Base-by-base conservation (phyloP, 2,113 vertebrate genomes). In the Oreamnos americanus region DNA sequence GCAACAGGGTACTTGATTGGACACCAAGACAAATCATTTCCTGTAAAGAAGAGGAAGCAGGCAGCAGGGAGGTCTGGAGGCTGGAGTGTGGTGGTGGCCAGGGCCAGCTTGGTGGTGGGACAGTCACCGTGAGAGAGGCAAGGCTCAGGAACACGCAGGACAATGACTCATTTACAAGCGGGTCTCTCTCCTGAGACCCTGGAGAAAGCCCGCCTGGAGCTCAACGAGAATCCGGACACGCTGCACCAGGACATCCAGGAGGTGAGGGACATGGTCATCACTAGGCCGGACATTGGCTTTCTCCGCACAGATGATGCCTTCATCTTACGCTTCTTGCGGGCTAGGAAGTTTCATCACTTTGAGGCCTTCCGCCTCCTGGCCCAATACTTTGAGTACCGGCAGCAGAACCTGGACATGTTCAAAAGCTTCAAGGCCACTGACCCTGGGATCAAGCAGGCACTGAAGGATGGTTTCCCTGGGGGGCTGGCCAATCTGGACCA, bases 321-420 rank as follows among this genome's bases (percentile, higher is more conserved):
- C 98, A 99, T 99, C 98, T 99, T 99, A 98, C 99, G 99, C 93
- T 99, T 99, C 98, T 99, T 99, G 97, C 98, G 99, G 96, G 99
- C 99, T 90, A 98, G 99, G 98, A 99, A 99, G 98, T 99, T 99
- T 99, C 99, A 99, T 98, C 99, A 99, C 99, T 99, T 99, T 60
- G 99, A 99, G 98, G 99, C 99, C 45, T 99, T 99, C 95, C 99
- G 99, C 57, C 99, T 99, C 96, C 98, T 99, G 98, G 99, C 99
- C 90, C 99, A 99, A 93, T 99, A 99, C 97, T 99, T 99, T 92
- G 99, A 99, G 98, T 99, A 99, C 98, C 98, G 99, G 36, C 99
- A 99, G 98, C 99, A 99, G 98, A 99, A 99, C 98, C 99, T 99
- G 98, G 99, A 99, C 98, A 99, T 99, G 99, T 99, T 99, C 99